phyloP scores from a whole-genome alignment of 2,888 invertebrate genomes.

The Junonia oenone region DNA sequence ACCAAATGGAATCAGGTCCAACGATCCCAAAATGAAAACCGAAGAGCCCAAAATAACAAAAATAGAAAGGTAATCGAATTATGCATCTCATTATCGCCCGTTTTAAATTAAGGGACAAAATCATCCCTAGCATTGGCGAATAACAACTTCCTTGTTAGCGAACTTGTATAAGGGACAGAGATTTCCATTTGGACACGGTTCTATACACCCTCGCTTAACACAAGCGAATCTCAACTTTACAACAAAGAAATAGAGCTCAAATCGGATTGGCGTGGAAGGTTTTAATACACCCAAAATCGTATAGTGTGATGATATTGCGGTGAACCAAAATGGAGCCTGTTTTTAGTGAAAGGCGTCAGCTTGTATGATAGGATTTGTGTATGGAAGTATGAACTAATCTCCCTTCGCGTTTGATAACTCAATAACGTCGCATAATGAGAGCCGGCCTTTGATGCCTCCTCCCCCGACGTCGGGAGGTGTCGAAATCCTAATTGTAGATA shows the following conservation, averaged over 20 bases:
- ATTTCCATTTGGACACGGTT: constrained; percentile 41
- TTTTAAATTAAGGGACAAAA: constrained; percentile 68
- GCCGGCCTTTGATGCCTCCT: constrained; percentile 63
- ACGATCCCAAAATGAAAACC: constrained; percentile 9
- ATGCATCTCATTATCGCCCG: constrained; percentile 70
- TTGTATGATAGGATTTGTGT: constrained; percentile 79
- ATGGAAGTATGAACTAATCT: constrained; percentile 79
- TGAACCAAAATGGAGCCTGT: constrained; percentile 73
- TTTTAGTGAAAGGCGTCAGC: constrained; percentile 76
- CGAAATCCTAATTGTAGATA: constrained; percentile 79
- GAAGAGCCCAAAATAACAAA: constrained; percentile 23
- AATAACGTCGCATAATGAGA: constrained; percentile 75
- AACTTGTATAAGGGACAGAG: constrained; percentile 52
- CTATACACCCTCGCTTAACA: constrained; percentile 30
- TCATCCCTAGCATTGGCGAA: constrained; percentile 72
- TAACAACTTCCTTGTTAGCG: constrained; percentile 70
- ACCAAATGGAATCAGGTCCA: neutral
- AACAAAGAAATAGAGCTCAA: constrained; percentile 23
- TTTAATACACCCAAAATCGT: constrained; percentile 31
- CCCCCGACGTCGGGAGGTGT: constrained; percentile 53
- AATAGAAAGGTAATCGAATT: constrained; percentile 56
- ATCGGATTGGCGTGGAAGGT: constrained; percentile 18
- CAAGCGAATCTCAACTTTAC: constrained; percentile 31
- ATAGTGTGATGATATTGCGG: constrained; percentile 54
- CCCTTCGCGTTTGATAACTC: constrained; percentile 75